Conservation (phyloP, 1,140 invertebrate genomes). For the Drosophila truncata region DNA sequence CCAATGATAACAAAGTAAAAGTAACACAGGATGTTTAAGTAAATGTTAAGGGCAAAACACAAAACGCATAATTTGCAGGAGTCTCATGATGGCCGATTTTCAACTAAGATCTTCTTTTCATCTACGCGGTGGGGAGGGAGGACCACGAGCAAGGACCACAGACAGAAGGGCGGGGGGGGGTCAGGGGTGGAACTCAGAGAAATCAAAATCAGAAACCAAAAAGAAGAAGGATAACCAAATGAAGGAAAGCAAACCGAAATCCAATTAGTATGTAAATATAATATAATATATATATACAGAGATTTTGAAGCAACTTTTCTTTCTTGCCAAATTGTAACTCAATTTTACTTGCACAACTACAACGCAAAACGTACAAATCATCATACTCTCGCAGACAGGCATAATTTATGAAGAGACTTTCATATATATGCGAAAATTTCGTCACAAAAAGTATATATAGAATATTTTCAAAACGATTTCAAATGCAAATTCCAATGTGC, state of each 20-base stretch:
- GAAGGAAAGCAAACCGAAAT: conserved; percentile 42
- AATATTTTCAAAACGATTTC: conserved; percentile 40
- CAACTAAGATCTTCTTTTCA: conserved; percentile 31
- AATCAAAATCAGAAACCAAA: conserved; percentile 21
- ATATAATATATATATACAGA: conserved; percentile 48
- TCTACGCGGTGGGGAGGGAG: conserved; percentile 13
- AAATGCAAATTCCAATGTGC: conserved; percentile 47
- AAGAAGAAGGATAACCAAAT: conserved; percentile 24
- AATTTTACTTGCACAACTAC: conserved; percentile 63
- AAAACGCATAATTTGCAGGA: conserved; percentile 25
- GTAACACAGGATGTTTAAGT: conserved; percentile 3
- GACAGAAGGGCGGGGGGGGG: background rate
- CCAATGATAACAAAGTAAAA: conserved; percentile 21
- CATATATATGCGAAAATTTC: conserved; percentile 25
- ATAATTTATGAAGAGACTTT: conserved; percentile 49
- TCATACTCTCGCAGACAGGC: conserved; percentile 48
- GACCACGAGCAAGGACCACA: conserved; percentile 8
- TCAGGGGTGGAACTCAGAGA: conserved; percentile 11
- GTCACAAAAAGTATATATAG: conserved; percentile 16
- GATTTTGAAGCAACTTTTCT: conserved; percentile 40
- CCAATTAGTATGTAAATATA: conserved; percentile 63
- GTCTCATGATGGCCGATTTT: conserved; percentile 30
- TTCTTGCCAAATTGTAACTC: conserved; percentile 48
- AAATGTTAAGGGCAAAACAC: conserved; percentile 17
- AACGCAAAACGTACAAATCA: conserved; percentile 53